phyloP scores from a whole-genome alignment of 2,113 vertebrate species.

The Ia io region DNA sequence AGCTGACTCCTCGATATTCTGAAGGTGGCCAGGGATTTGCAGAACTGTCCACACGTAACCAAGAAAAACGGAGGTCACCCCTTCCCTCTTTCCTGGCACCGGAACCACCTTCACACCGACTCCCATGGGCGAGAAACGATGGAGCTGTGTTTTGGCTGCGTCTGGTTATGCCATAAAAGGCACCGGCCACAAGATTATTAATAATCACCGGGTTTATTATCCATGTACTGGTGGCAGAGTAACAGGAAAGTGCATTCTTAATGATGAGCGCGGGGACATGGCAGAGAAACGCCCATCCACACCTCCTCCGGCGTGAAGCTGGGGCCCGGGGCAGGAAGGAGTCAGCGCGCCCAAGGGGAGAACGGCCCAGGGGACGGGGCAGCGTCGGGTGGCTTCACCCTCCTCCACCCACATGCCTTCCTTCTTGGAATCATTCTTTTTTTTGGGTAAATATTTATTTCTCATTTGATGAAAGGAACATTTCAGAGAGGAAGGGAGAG shows the following conservation, averaged over 20 bases:
- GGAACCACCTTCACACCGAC: not conserved
- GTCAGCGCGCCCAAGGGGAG: not conserved
- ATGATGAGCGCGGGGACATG: not conserved
- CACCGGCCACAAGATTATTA: too few species aligned
- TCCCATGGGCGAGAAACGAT: not conserved
- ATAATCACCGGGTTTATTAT: not conserved
- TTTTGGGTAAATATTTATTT: too few species aligned
- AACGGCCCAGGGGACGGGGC: not conserved
- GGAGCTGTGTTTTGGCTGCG: not conserved
- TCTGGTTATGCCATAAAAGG: not conserved
- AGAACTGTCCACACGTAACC: constrained; percentile 1
- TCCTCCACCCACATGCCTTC: not conserved
- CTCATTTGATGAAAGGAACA: too few species aligned
- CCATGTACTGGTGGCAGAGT: constrained; percentile 11
- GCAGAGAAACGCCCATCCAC: not conserved
- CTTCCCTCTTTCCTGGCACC: not conserved
- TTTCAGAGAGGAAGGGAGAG: too few species aligned
- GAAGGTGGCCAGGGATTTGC: not conserved
- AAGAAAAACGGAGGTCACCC: not conserved
- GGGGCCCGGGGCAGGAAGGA: not conserved
- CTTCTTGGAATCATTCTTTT: not conserved
- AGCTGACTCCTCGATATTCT: not conserved
- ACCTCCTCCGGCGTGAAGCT: not conserved
- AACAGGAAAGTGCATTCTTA: constrained; percentile 21
- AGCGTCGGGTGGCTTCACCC: not conserved